Base-by-base conservation (phyloP, 2,797 vertebrate genomes). In the Eleutherodactylus coqui region DNA sequence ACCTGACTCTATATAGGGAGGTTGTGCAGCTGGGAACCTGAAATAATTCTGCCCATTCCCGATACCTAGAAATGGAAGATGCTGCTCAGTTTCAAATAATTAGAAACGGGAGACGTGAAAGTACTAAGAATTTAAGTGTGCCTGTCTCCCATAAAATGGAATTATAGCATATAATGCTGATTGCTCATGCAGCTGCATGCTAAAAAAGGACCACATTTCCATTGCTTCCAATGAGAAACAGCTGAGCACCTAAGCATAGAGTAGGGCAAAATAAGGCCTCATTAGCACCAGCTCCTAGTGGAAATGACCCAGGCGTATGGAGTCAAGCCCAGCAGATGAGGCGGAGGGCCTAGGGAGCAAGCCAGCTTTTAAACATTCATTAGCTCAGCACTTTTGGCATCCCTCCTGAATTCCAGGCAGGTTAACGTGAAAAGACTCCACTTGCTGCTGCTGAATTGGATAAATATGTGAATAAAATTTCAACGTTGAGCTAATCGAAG, bases 371-470 rank as follows among this genome's bases (percentile, higher is more conserved):
- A 84, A 79, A 67, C 70, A 55, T 87, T 87, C 82, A 87, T 87
- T 87, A 87, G 90, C 87, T 53, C 81, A 45, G 58, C 49, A 53
- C 53, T 89, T 32, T 91, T 92, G 91, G 92, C 91, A 92, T 2
- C 84, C 88, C 78, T 91, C 90, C 90, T 90, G 88, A 89, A 91
- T 88, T 91, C 85, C 88, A 75, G 64, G 64, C 81, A 87, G 86
- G 86, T 87, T 84, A 84, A 53, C 60, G 55, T 79, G 55, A 76
- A 80, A 79, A n/a, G 67, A 72, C 49, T 87, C 73, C 55, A 76
- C 86, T 87, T 80, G 86, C 82, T 87, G 86, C 82, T 87, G 64
- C 82, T 60, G 82, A 87, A 84, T 79, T 87, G 58, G 82, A 80
- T 84, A 84, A 84, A 84, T 80, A 79, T 81, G 76, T 87, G 79